These are phyloP conservation scores for Coccyzus lansbergi DNA, from an alignment of 2,797 vertebrate species.

Conservation along the genomic window DNA sequence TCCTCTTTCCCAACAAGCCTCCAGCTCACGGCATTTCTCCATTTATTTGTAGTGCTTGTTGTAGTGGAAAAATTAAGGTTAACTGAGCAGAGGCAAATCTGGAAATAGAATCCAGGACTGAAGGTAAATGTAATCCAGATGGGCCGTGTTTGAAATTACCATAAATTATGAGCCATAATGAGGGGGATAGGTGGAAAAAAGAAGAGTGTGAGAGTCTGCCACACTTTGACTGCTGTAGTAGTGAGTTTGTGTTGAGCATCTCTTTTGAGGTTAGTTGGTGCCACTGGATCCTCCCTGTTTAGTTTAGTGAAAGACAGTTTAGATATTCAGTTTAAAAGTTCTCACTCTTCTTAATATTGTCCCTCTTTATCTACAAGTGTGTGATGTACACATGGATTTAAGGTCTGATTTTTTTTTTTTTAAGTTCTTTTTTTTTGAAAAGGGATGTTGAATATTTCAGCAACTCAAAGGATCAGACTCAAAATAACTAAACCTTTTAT, in stretches of 20 bases:
- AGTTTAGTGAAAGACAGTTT: background rate
- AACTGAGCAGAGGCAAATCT: background rate
- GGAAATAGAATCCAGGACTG: background rate
- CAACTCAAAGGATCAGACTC: background rate
- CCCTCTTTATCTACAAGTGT: background rate
- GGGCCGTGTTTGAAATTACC: background rate
- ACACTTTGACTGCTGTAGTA: fast-evolving
- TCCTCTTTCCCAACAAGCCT: background rate
- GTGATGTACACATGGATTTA: background rate
- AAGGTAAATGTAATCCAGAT: background rate
- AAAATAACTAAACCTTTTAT: background rate
- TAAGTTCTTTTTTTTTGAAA: background rate
- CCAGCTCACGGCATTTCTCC: background rate
- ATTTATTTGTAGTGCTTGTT: background rate
- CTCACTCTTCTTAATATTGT: background rate
- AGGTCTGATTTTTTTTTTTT: background rate
- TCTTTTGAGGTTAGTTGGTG: background rate
- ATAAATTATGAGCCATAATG: background rate
- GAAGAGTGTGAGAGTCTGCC: background rate
- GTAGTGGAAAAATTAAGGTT: background rate
- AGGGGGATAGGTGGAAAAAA: background rate
- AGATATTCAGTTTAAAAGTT: background rate
- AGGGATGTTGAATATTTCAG: background rate
- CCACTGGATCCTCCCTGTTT: background rate
- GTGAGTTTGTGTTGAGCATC: background rate